Conservation (phyloP, 1,140 invertebrate species). For the Zaprionus camerounensis region DNA sequence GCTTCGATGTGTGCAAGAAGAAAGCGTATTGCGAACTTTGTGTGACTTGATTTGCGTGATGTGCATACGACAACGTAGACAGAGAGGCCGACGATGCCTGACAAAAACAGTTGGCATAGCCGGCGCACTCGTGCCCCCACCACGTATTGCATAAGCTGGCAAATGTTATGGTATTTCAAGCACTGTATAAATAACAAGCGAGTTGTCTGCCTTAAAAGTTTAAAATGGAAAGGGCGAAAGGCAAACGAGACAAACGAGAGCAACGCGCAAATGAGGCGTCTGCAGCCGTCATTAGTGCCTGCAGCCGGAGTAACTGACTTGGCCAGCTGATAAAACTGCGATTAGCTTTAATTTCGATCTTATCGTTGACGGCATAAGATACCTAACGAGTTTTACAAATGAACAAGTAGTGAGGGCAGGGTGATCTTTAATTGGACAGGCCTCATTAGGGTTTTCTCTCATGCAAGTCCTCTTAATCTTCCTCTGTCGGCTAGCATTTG, state of each 20-base stretch:
- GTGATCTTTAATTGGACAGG: not conserved
- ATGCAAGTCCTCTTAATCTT: not conserved
- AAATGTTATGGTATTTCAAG: slow-evolving; percentile 82
- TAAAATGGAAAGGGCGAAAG: slow-evolving; percentile 68
- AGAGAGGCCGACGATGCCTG: slow-evolving; percentile 29
- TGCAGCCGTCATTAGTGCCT: slow-evolving; percentile 11
- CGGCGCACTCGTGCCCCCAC: slow-evolving; percentile 32
- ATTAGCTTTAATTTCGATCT: not conserved
- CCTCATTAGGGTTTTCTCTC: not conserved
- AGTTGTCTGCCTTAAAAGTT: slow-evolving; percentile 63
- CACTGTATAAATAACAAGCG: slow-evolving; percentile 75
- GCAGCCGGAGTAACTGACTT: not conserved
- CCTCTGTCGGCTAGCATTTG: too few species aligned
- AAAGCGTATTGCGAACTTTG: slow-evolving; percentile 76
- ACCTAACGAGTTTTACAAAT: not conserved
- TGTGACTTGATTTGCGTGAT: slow-evolving; percentile 79
- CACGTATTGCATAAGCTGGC: slow-evolving; percentile 64
- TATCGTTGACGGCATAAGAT: not conserved
- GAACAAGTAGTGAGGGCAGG: not conserved
- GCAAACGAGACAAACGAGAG: slow-evolving; percentile 36
- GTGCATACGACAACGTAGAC: slow-evolving; percentile 58
- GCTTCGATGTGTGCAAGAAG: slow-evolving; percentile 52
- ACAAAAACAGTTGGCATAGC: slow-evolving; percentile 46
- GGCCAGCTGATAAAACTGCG: not conserved
- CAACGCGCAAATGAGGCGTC: slow-evolving; percentile 22